Conservation (phyloP, 2,888 invertebrate genomes). For the Azorinus chamasolen region DNA sequence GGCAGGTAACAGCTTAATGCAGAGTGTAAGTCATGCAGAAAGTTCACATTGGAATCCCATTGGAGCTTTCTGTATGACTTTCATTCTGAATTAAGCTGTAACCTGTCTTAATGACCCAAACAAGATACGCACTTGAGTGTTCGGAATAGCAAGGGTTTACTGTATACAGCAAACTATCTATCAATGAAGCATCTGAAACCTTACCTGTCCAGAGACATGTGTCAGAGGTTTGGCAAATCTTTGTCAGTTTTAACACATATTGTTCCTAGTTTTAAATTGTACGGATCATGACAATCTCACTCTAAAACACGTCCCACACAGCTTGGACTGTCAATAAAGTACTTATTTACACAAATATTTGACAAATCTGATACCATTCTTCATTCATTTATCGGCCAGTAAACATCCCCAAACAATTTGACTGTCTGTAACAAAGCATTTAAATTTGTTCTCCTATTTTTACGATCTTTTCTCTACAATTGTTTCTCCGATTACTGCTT, state of each 20-base stretch:
- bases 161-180: too few relatives aligned
- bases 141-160: too few relatives aligned
- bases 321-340: slow-evolving; percentile 32
- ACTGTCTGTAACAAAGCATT: background rate
- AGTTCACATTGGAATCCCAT: too few relatives aligned
- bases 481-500: slow-evolving; percentile 41
- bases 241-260: slow-evolving; percentile 43
- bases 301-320: too few relatives aligned
- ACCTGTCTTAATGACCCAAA: too few relatives aligned
- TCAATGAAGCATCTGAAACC: background rate
- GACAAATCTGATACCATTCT: slow-evolving; percentile 42
- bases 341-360: slow-evolving; percentile 38
- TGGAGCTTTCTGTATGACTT: too few relatives aligned
- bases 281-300: too few relatives aligned
- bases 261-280: slow-evolving; percentile 6
- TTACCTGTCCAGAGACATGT: slow-evolving; percentile 23
- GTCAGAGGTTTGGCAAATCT: slow-evolving; percentile 21
- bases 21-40: too few relatives aligned
- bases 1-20: too few relatives aligned
- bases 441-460: slow-evolving; percentile 26
- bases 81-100: too few relatives aligned
- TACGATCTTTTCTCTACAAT: slow-evolving; percentile 47
- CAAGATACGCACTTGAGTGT: too few relatives aligned
- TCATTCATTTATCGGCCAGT: background rate
- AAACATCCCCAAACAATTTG: too few relatives aligned